Evolutionary conservation across 1,140 invertebrate species (phyloP).

Genomic region (Caenorhabditis remanei): DNA sequence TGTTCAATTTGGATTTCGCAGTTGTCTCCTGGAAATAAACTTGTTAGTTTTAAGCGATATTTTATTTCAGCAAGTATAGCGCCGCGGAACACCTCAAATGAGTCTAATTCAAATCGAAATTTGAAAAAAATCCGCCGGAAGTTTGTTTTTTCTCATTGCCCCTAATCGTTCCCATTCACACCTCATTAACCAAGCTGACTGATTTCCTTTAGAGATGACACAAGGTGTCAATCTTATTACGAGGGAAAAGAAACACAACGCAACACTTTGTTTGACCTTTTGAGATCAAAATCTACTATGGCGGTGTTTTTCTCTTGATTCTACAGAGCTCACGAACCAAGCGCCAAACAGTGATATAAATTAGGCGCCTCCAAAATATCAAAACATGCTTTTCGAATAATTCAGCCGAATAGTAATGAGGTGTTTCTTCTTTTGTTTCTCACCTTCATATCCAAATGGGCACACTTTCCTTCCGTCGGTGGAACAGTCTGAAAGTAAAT

Average conservation of each 20-base stretch:
- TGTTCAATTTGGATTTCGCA: not conserved
- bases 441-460: not conserved
- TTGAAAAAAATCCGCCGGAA: not conserved
- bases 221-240: slow-evolving; percentile 30
- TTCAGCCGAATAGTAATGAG: no score
- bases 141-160: slow-evolving; percentile 9
- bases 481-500: not conserved
- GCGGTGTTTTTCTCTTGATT: no score
- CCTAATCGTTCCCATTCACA: not conserved
- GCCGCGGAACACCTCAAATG: not conserved
- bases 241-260: not conserved
- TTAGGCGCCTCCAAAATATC: no score
- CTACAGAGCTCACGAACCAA: no score
- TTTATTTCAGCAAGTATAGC: not conserved
- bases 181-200: not conserved
- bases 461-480: not conserved
- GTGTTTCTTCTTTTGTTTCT: not conserved
- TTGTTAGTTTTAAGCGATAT: not conserved
- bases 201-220: slow-evolving; percentile 3
- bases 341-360: no score
- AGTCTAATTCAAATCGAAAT: not conserved
- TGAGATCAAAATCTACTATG: no score
- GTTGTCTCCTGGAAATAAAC: not conserved
- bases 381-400: no score
- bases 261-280: no score